Base-by-base conservation (phyloP, 2,113 vertebrate species). In the Podarcis cretensis region DNA sequence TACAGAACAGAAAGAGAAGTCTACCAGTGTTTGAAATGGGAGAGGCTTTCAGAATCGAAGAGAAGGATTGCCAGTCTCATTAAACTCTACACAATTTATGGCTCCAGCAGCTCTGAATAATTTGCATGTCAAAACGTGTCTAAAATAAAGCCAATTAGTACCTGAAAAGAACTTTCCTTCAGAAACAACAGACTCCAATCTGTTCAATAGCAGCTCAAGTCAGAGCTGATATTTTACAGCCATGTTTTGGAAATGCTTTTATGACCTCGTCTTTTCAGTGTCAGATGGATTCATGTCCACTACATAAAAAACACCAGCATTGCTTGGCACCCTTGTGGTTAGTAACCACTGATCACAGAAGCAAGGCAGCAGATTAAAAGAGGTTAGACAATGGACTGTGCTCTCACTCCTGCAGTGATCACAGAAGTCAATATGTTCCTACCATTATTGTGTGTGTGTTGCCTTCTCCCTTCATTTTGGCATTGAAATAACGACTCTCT, bases 101-200 rank as follows among this genome's bases (percentile, higher is more conserved):
- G 92, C 85, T 35, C 48, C 32, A 77, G 80, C 20, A 23, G 32
- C 73, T 77, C 59, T 68, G 73, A 75, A 84, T 90, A 90, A 96
- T 95, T 95, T 95, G 95, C 94, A 95, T 96, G 93, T 93, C 93
- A 95, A 95, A 94, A 93, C 94, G 77, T 90, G n/a, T 59, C 93
- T 78, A 88, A 95, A 81, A 92, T 89, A 93, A 90, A 93, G 87
- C 94, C 92, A 94, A 95, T 96, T 93, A 93, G 85, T 87, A 91
- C 80, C 91, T 95, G 91, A 96, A 95, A 95, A 91, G 92, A 91
- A 90, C 90, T 90, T 94, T 94, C 88, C 90, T 94, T 43, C 66
- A 81, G 83, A 91, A 94, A 93, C 87, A 94, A 89, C 87, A 84
- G 88, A 86, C 86, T 88, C 82, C 90, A 37, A 88, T 84, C 84